Evolutionary conservation across 2,888 invertebrate species (phyloP), one percentile per base, ranked within the genome.

Genomic region (Leucania comma): DNA sequence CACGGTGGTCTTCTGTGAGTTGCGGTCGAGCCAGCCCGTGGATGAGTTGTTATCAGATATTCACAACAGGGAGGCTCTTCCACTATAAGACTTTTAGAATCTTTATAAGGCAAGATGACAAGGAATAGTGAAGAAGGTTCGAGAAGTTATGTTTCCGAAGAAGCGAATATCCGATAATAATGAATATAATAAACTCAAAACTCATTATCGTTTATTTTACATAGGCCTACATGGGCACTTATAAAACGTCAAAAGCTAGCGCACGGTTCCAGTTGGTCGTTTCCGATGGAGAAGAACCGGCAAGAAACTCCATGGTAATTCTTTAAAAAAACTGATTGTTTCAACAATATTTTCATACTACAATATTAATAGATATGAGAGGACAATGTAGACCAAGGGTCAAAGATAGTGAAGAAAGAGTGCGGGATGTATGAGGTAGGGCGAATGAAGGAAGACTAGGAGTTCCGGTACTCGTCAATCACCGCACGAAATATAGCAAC

Each of bases 21-120:
- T 53, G n/a, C n/a, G 61, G 61, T 26, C 51, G 71, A 66, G 61
- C 66, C 58, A 61, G 69, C 69, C 59, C 63, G 24, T 20, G 46
- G 57, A 32, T 51, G 26, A 75, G 58, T 53, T 48, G 26, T 1
- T 54, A 24, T 9, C 50, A 50, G 3, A 14, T 3, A 35, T 6
- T 29, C 26, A 53, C 59, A 32, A 38, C 50, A 60, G 59, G 38
- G 46, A 22, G 59, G 60, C 56, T 72, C 29, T n/a, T 0, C 5
- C 32, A 56, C 32, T 6, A 9, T 32, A 56, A 12, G 6, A 32
- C 12, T n/a, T n/a, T 26, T 24, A 12, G 26, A 20, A 4, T 20
- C 8, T 22, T n/a, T 54, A n/a, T 20, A 54, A 54, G 10, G 29
- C 29, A n/a, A 10, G n/a, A 54, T n/a, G 29, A 54, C 2, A 53